Base-by-base conservation (phyloP, 1,140 invertebrate species). In the Heliothis virescens region DNA sequence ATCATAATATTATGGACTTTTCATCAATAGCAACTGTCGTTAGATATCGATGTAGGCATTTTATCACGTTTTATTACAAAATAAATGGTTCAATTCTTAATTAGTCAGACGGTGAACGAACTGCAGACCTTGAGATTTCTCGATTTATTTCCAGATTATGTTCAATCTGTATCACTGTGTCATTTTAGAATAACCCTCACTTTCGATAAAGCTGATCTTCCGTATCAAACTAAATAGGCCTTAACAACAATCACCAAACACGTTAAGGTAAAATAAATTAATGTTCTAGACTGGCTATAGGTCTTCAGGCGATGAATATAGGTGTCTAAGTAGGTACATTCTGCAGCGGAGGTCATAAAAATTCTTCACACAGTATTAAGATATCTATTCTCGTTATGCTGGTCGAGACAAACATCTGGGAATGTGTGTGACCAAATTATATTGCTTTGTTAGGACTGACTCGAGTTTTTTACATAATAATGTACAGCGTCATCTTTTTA, bases 341-440 rank as follows among this genome's bases (percentile, higher is more conserved):
- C 21, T 15, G 5, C 65, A n/a, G 67, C 48, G 65, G 67, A 52
- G 63, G 67, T 71, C 76, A 81, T 83, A 83, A 80, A 83, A 83
- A 81, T 81, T 81, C 79, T 79, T 83, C 82, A 81, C 82, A 74
- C 75, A 62, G 48, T 71, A 80, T 67, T 48, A 62, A 65, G 48
- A 52, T 71, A 10, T 48, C 63, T 67, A 53, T 71, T 71, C 67
- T 71, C 21, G 48, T 47, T 67, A 52, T 71, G 48, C 48, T 41
- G 67, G 52, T 71, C 15, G 21, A 71, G 21, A 71, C 48, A 71
- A 53, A 71, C 48, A 71, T 71, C 67, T 71, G 67, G 67, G 67
- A 71, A 53, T 71, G 48, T 50, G 47, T 67, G 67, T 52, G 67
- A 71, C 48, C 67, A 71, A 71, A 71, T 71, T 53, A 71, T 71